Percentiles rank a stretch among this genome's conserved stretches.
Conservation (phyloP, 1,140 invertebrate species). For the Drosophila melanogaster region Release_6_plus_ISO1_MT NT_037436.4:12561501-12562000, state of each 20-base stretch:
- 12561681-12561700: slow-evolving; percentile 68
- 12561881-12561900: slow-evolving; percentile 76
- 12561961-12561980: slow-evolving; percentile 76
- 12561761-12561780: slow-evolving; percentile 3
- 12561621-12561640: slow-evolving; percentile 30
- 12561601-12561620: neutral
- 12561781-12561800: slow-evolving; percentile 3
- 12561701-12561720: slow-evolving; percentile 80
- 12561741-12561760: slow-evolving; percentile 26
- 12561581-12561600: neutral
- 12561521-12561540: slow-evolving; percentile 25
- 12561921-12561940: slow-evolving; percentile 83
- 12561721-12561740: slow-evolving; percentile 59
- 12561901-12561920: slow-evolving; percentile 83
- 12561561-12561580: slow-evolving; percentile 45
- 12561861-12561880: too few species aligned
- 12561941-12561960: slow-evolving; percentile 83
- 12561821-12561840: slow-evolving; percentile 13
- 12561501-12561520: slow-evolving; percentile 52
- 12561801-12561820: slow-evolving; percentile 45
- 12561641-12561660: slow-evolving; percentile 51
- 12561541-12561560: slow-evolving; percentile 31
- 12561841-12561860: too few species aligned
- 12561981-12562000: slow-evolving; percentile 70
- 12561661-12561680: slow-evolving; percentile 44